These are phyloP conservation scores for Peromyscus maniculatus DNA, from an alignment of 2,113 vertebrate species.

Conservation along the genomic window DNA sequence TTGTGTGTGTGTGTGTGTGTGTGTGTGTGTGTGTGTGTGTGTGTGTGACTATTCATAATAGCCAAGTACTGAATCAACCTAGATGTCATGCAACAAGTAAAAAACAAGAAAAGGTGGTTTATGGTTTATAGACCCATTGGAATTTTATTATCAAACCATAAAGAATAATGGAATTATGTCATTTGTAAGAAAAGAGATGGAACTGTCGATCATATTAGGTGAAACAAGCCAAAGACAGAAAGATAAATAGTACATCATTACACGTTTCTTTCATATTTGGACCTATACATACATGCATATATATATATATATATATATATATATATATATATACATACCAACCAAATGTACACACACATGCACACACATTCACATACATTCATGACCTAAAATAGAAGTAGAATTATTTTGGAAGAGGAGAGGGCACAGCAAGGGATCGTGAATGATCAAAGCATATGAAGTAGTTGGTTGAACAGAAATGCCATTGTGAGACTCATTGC, in stretches of 20 bases:
- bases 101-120: neutral
- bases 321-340: no score
- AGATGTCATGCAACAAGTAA: neutral
- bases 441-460: neutral
- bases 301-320: no score
- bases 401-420: neutral
- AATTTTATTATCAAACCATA: neutral
- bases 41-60: neutral
- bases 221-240: neutral
- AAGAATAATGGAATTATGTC: neutral
- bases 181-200: neutral
- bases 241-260: neutral
- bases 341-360: neutral
- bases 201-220: neutral
- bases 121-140: no score
- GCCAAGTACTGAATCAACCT: neutral
- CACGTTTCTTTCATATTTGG: neutral
- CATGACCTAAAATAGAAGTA: neutral
- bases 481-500: neutral
- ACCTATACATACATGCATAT: neutral
- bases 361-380: neutral
- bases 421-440: no score
- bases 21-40: neutral
- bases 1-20: neutral
- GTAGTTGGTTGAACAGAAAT: neutral